These are phyloP conservation scores for Eciton burchellii DNA, from an alignment of 1,140 invertebrate species.

Conservation along the genomic window DNA sequence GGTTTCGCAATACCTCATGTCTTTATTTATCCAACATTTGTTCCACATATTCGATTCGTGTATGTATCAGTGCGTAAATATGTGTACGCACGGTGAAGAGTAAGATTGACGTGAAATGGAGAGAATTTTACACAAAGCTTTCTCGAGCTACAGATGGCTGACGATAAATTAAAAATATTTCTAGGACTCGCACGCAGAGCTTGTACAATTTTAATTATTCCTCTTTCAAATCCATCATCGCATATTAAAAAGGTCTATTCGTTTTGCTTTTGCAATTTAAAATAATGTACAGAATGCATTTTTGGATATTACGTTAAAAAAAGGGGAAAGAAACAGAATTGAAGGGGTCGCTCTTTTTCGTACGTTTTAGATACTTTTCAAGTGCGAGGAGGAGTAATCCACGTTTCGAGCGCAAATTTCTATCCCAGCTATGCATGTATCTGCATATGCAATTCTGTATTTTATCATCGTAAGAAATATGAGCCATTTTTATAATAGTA, in stretches of 20 bases:
- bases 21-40: slow-evolving; percentile 57
- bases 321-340: background rate
- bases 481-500: no score
- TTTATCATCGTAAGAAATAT: no score
- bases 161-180: slow-evolving; percentile 53
- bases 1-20: slow-evolving; percentile 40
- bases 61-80: background rate
- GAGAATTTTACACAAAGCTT: slow-evolving; percentile 47
- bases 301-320: background rate
- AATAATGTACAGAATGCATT: background rate
- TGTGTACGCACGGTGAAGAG: background rate
- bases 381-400: no score
- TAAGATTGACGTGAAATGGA: slow-evolving; percentile 23
- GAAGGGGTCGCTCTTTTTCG: background rate
- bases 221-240: slow-evolving; percentile 26
- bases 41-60: slow-evolving; percentile 52
- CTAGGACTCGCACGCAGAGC: background rate
- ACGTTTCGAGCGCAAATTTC: no score
- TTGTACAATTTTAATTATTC: slow-evolving; percentile 44
- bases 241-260: slow-evolving; percentile 1
- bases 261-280: background rate
- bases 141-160: slow-evolving; percentile 9
- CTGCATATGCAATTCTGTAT: no score
- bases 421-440: no score
- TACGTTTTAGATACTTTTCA: no score